A percentile compares a stretch with the other conserved stretches of the same genome.
Evolutionary conservation across 2,113 vertebrate genomes (phyloP).

Genomic region (Oenanthe melanoleuca): DNA sequence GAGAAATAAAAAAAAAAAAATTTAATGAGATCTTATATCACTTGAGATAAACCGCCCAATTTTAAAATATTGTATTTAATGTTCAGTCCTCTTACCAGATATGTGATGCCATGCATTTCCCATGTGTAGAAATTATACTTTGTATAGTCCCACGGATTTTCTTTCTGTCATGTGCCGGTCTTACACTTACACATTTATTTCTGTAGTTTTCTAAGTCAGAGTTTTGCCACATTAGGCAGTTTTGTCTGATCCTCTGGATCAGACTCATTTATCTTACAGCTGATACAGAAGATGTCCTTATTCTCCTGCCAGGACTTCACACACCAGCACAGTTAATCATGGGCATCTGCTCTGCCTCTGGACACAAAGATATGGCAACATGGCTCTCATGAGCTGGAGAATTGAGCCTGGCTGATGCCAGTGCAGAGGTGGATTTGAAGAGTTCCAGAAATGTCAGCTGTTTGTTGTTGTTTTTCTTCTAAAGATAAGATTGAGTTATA

Average conservation of each 20-base stretch:
- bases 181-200: background rate
- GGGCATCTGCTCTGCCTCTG: background rate
- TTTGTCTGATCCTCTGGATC: background rate
- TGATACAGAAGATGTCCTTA: background rate
- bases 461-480: background rate
- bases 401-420: background rate
- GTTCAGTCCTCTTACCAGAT: background rate
- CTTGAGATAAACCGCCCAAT: background rate
- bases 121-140: background rate
- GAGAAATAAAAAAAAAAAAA: background rate
- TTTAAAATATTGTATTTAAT: background rate
- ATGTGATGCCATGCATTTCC: background rate
- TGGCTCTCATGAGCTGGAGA: background rate
- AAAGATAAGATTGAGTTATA: background rate
- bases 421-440: background rate
- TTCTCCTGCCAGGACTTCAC: background rate
- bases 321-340: accelerated
- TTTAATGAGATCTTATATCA: background rate
- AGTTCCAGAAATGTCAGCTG: background rate
- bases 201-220: background rate
- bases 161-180: background rate
- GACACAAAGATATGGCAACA: background rate
- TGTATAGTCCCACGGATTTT: background rate
- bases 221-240: accelerated
- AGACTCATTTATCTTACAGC: background rate